Evolutionary conservation across 2,113 vertebrate genomes (phyloP), one percentile per base, ranked within the genome.

Genomic region (Monopterus albus): DNA sequence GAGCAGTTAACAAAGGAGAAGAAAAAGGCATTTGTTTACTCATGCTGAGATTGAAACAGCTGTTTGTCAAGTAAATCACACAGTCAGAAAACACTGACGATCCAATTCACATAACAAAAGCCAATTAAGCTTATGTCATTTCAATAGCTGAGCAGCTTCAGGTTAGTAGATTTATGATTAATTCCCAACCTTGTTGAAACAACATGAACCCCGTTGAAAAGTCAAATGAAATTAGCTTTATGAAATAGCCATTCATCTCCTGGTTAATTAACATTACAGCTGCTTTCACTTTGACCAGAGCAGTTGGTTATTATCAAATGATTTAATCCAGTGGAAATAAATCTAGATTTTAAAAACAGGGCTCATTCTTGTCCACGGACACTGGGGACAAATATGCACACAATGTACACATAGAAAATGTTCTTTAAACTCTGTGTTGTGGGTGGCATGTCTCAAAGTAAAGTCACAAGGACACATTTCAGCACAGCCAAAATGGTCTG

Each of bases 261-360:
- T 17, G 50, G 15, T 58, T 84, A 75, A 86, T 88, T 79, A 75
- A 66, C 67, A 67, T 64, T 66, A 49, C 46, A 33, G 39, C 61
- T 12, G 5, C 72, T 76, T 69, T 60, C 50, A 3, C 21, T 55
- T 57, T 42, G 50, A 39, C 59, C 29, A 18, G 33, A 68, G 56
- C 14, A 0, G 39, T 15, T 52, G 36, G 45, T 26, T 20, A 69
- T 72, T 81, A 78, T 70, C 21, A 42, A 71, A 73, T 47, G 73
- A 78, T 75, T 75, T 58, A 75, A 58, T 79, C 53, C 47, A 2
- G 31, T 46, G 47, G 68, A 73, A 78, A 61, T 21, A 49, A 57
- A 74, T 46, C 6, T 2, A 21, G 21, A 29, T 2, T 36, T 17
- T 47, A 17, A 39, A 20, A n/a, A 12, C 13, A 14, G 17, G 14